These are phyloP conservation scores for Ceryle rudis DNA, from an alignment of 2,797 vertebrate species.

Conservation along the genomic window DNA sequence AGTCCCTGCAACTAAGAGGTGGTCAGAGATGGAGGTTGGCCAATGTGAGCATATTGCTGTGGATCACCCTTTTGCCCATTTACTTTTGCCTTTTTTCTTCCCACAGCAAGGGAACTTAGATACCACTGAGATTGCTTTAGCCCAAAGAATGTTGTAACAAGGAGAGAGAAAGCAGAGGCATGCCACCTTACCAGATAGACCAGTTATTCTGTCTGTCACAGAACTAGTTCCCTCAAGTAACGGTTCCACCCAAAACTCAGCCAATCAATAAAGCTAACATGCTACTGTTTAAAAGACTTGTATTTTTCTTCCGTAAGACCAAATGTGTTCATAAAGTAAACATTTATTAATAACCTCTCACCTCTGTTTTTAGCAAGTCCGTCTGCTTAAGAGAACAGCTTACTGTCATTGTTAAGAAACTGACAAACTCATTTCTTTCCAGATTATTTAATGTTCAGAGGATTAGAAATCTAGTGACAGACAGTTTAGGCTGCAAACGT, in stretches of 20 bases:
- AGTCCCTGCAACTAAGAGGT: background rate
- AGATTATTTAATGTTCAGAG: constrained; percentile 1
- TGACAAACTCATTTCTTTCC: background rate
- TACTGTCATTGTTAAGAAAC: constrained; percentile 2
- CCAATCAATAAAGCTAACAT: background rate
- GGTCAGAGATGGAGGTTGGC: background rate
- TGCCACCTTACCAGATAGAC: background rate
- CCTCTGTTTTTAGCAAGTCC: background rate
- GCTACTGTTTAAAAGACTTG: background rate
- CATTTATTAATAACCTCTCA: background rate
- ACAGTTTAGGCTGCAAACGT: background rate
- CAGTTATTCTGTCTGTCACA: background rate
- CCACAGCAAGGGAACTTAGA: background rate
- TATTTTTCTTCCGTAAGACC: background rate
- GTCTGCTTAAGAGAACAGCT: background rate
- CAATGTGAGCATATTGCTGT: background rate
- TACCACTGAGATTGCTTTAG: background rate
- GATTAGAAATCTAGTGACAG: background rate
- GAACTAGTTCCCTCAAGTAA: background rate
- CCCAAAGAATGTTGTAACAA: background rate
- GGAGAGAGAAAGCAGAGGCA: background rate
- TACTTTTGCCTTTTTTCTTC: background rate
- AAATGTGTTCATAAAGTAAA: constrained; percentile 1
- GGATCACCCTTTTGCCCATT: background rate
- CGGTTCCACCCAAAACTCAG: background rate